Base-by-base conservation (phyloP, 2,888 invertebrate genomes). In the Calameuta idolon region DNA sequence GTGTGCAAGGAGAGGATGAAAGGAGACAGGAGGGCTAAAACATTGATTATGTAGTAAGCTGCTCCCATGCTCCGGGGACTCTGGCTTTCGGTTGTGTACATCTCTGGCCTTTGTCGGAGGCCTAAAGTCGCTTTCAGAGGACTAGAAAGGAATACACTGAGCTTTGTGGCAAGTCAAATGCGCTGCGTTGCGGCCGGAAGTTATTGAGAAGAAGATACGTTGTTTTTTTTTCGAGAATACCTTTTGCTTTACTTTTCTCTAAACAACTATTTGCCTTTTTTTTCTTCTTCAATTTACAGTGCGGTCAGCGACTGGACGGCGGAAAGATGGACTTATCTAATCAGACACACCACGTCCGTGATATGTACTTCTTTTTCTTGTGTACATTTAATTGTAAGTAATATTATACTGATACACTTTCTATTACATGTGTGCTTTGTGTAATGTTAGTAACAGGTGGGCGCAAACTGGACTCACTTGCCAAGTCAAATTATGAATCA, bases 31-130 rank as follows among this genome's bases (percentile, higher is more conserved):
- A 77, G 77, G 84, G 74, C 78, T 85, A 80, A 86, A 85, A 85
- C 85, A 86, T 87, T 84, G 86, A 86, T 87, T 86, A 85, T 84
- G 80, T 80, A 82, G 81, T 81, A 84, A 81, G 77, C 82, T 75
- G 77, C 80, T 76, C 75, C 68, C 68, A 73, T 73, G 55, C 55
- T 55, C 55, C 55, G 55, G 55, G 55, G 55, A 15, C 55, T 55
- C 55, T 55, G 23, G 55, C 55, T 55, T 55, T 55, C 23, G 55
- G 55, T 55, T 55, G 55, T 55, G 55, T 55, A 55, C 23, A 23
- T 23, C 23, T 55, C 33, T 73, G 69, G 74, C 75, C 73, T 69
- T 35, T 40, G 69, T 33, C 33, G 74, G 40, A 33, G 68, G 74
- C 73, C 34, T 74, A 73, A 31, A 69, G 15, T 31, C 68, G 69